Conservation (phyloP, 2,113 vertebrate genomes). For the Solea solea region DNA sequence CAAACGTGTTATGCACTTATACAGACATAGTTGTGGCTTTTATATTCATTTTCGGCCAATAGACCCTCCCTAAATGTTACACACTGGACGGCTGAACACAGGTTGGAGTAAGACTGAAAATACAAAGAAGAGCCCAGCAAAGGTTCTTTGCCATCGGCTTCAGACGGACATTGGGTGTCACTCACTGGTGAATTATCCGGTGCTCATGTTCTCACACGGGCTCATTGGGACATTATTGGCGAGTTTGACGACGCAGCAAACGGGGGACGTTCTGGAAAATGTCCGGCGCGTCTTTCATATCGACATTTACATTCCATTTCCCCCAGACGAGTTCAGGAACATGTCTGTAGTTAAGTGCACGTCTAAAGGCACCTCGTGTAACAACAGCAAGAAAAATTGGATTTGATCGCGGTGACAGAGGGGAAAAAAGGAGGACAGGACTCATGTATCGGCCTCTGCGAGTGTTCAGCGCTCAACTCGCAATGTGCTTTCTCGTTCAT, state of each 20-base stretch:
- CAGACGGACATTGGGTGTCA: no score
- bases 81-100: no score
- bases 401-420: slow-evolving; percentile 19
- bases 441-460: slow-evolving; percentile 39
- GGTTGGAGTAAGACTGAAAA: no score
- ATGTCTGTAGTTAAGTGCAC: background rate
- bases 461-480: slow-evolving; percentile 30
- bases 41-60: no score
- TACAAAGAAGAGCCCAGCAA: no score
- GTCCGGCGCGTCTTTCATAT: background rate
- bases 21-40: no score
- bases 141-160: no score
- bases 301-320: background rate
- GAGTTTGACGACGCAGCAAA: background rate
- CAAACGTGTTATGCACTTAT: no score
- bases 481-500: slow-evolving; percentile 56
- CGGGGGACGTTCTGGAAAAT: background rate
- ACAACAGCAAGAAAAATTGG: background rate
- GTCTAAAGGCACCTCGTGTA: background rate
- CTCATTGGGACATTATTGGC: background rate
- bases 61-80: no score
- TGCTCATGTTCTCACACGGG: no score
- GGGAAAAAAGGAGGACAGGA: slow-evolving; percentile 24
- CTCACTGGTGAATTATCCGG: no score
- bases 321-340: background rate